phyloP scores from a whole-genome alignment of 2,888 invertebrate genomes.

The Apotomis turbidana region DNA sequence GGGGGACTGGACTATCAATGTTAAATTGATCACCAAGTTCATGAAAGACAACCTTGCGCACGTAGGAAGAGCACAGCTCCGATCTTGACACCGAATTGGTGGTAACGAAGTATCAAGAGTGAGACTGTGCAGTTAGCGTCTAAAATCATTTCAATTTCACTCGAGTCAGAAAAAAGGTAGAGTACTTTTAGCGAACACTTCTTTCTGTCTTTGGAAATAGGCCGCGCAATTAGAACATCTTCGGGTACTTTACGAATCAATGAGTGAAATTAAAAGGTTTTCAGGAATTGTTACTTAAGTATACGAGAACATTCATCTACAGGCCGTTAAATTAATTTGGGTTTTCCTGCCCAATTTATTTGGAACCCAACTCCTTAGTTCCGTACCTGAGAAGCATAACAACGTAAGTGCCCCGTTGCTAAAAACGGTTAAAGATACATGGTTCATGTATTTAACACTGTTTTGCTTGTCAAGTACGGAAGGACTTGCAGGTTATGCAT shows the following conservation, averaged over 20 bases:
- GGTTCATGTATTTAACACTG: too few relatives aligned
- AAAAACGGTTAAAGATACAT: too few relatives aligned
- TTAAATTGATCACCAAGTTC: too few relatives aligned
- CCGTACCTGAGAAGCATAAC: not conserved
- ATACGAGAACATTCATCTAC: slow-evolving; percentile 35
- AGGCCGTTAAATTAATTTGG: slow-evolving; percentile 9
- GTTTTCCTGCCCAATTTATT: not conserved
- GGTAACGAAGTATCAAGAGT: not conserved
- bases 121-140: not conserved
- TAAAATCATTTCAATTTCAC: slow-evolving; percentile 4
- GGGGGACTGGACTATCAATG: too few relatives aligned
- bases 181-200: too few relatives aligned
- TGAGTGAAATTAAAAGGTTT: slow-evolving; percentile 12
- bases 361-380: slow-evolving; percentile 7
- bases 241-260: not conserved
- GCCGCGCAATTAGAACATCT: not conserved
- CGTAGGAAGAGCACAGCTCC: slow-evolving; percentile 3
- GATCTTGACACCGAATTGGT: not conserved
- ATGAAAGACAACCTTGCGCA: not conserved
- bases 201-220: not conserved
- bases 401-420: not conserved
- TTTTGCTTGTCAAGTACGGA: too few relatives aligned
- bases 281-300: slow-evolving; percentile 1
- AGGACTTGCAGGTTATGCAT: too few relatives aligned
- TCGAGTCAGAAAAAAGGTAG: not conserved